Evolutionary conservation across 2,888 invertebrate species (phyloP), one percentile per base, ranked within the genome.

Genomic region (Pachycephus smyrnensis): DNA sequence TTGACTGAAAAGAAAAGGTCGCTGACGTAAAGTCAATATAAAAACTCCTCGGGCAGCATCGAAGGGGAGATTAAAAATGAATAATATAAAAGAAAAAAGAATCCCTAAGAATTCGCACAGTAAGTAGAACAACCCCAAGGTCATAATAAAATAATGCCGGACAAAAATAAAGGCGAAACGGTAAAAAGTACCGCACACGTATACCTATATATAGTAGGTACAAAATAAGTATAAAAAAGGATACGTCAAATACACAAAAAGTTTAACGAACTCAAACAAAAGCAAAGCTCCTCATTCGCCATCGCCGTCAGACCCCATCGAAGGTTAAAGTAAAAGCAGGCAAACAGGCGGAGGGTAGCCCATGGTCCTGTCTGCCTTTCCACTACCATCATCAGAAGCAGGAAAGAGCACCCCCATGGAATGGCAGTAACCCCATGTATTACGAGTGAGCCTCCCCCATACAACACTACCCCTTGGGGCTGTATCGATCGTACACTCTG

Each of bases 381-480:
- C 23, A 55, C 55, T 23, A 55, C 55, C 55, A 55, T 55, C 55
- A 23, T 55, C 23, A 40, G 75, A 78, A 36, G 71, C 37, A 36
- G 40, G 75, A 75, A 33, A 78, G 36, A 36, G 71, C 33, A 15
- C 68, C 55, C 81, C 84, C 82, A 80, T 77, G 83, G 79, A 81
- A 83, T 79, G 82, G 81, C 81, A 80, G 83, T 80, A 83, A 85
- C 86, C 86, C 87, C 88, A 86, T 89, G 88, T 88, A 88, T 88
- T 85, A 88, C 85, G 81, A 84, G 82, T 83, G 82, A 85, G 86
- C 88, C 85, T 85, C 87, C 89, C 88, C 89, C 89, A 89, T 89
- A 88, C 86, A 85, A 87, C 85, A 85, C 87, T 87, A 88, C 87
- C 88, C 88, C 88, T 88, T 88, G 88, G 87, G 86, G 89, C 89